Evolutionary conservation across 2,113 vertebrate species (phyloP), one percentile per base, ranked within the genome.

Genomic region (Campylomormyrus numenius): DNA sequence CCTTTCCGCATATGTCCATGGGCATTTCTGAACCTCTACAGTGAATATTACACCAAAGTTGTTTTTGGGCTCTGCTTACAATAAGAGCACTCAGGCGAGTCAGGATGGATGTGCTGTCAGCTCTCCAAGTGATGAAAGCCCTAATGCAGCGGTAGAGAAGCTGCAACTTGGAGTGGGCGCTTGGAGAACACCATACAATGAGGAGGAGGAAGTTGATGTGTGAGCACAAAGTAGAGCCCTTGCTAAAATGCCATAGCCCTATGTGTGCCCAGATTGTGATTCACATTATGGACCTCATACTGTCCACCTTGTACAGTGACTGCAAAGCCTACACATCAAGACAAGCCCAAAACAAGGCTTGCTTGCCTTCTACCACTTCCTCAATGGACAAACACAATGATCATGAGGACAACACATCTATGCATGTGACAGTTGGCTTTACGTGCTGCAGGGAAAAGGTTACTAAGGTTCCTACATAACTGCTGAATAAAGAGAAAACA

Each of bases 41-140:
- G 91, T 92, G 89, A 92, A 74, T 90, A 94, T 94, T 95, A 95
- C 94, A 94, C 93, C 92, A 94, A 94, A 93, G 93, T 90, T 92
- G 92, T 92, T 93, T 91, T 91, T 91, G 94, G 88, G 91, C 91
- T 93, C 86, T 92, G 90, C 92, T 94, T 95, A 94, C 94, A 95
- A 93, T 91, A 77, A 52, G 91, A n/a, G 86, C 93, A 90, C 88
- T 94, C 93, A 92, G 94, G 94, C 92, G 95, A 95, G 96, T 92
- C 91, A 96, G 96, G 95, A 97, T 95, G 93, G 95, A 96, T 96
- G 94, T 90, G 90, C 92, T 94, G 95, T 95, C 94, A 80, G 91
- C 88, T 94, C 94, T 92, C 91, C 93, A 90, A 95, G 93, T 95
- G 95, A 92, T 93, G 94, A 94, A 94, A 95, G 94, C 95, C 93